Percentiles rank a stretch among this genome's conserved stretches.
phyloP scores from a whole-genome alignment of 2,797 vertebrate genomes.

The Hypotaenidia okinawae region DNA sequence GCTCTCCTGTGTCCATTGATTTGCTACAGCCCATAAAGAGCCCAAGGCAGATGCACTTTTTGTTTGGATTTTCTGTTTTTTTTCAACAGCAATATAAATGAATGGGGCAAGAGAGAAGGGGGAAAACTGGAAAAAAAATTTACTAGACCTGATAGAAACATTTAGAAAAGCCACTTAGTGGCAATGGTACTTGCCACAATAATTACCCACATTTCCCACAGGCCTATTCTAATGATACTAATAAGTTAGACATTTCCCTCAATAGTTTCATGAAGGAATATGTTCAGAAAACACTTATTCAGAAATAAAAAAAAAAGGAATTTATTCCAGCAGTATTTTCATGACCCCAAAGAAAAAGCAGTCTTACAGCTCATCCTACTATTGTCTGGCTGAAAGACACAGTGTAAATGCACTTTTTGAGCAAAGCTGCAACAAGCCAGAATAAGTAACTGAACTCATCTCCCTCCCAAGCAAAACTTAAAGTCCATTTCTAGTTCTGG shows the following conservation, averaged over 20 bases:
- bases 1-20: accelerated
- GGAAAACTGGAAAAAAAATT: background rate
- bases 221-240: background rate
- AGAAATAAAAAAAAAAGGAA: background rate
- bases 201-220: background rate
- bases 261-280: background rate
- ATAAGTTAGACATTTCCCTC: background rate
- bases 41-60: accelerated
- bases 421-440: background rate
- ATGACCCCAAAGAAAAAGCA: background rate
- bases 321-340: background rate
- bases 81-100: background rate
- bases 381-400: background rate
- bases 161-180: background rate
- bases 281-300: background rate
- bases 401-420: background rate
- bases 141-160: background rate
- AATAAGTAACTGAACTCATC: background rate
- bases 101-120: background rate
- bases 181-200: background rate
- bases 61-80: too few species aligned
- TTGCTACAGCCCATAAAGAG: background rate
- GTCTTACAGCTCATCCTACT: background rate
- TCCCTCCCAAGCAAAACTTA: background rate
- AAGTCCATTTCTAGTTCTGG: background rate